Base-by-base conservation (phyloP, 2,113 vertebrate species). In the Protomyctophum bolini region DNA sequence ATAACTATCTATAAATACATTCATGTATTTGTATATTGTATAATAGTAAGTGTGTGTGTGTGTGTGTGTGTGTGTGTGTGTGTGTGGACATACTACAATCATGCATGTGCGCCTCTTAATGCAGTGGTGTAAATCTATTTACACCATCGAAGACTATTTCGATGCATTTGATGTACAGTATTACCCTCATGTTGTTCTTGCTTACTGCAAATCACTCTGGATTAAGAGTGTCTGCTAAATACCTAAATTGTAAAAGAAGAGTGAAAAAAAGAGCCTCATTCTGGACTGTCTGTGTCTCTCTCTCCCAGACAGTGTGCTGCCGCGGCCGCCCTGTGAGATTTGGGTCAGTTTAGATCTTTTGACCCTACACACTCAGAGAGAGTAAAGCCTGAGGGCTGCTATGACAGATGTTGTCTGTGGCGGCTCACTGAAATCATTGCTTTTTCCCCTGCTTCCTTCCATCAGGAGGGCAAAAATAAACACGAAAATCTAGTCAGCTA, bases 271-370 rank as follows among this genome's bases (percentile, higher is more conserved):
- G 71, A 80, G 83, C 85, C 75, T 79, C 28, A 82, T 79, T 83
- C 51, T 66, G 45, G 57, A 54, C 56, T 81, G 12, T 15, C 14
- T 61, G 62, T 82, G 58, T 75, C 72, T 83, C 68, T 48, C 58
- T 11, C 51, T 11, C 49, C 49, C 49, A 8, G 5, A 21, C 48
- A 8, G 2, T 11, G 8, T 11, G 29, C n/a, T 33, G 2, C 67
- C 45, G 65, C 72, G 63, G 66, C 58, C 57, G 76, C 76, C 82
- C 84, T 69, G 74, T n/a, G 84, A 91, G 85, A 89, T 88, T 85
- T 74, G 72, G 89, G 88, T 88, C 89, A 86, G 68, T 88, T 88
- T 85, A 84, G 80, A 86, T 89, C 86, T 76, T 81, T 87, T 91
- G 84, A 83, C 88, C 87, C 73, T 75, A 67, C 80, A 79, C 63